Evolutionary conservation across 2,797 vertebrate species (phyloP), one percentile per base, ranked within the genome.

Genomic region (Sylvilagus floridanus): DNA sequence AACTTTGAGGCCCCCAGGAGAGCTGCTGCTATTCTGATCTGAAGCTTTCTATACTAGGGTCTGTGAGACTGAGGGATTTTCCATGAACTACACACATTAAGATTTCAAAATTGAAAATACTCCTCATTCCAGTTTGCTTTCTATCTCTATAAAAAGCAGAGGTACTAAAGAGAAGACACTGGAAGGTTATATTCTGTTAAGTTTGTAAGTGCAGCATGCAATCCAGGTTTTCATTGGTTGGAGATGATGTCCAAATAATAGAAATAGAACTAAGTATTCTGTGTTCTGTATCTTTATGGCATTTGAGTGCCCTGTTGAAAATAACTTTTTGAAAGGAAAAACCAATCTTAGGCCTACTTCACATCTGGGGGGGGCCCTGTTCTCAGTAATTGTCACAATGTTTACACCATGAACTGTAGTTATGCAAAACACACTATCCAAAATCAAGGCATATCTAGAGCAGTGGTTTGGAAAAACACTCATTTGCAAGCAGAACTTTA

Each of bases 151-250:
- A 63, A 84, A 50, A 93, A 86, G 10, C 11, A 65, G 75, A 93
- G 28, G 5, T 54, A 60, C 6, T 69, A 35, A 3, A 86, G 17
- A 72, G 26, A 71, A 88, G 54, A 57, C 42, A 37, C 8, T 32
- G 94, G 28, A 57, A 79, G 26, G 88, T 65, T 47, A 42, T 54
- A 84, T 81, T 81, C 94, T 57, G 84, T 54, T 69, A 93, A 79
- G n/a, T 1, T 83, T 14, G 82, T 94, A 90, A 91, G 42, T 17
- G 42, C 3, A 16, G n/a, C 73, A 69, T 54, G n/a, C 57, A 28
- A 82, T 32, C 83, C 9, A 75, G 82, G 4, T 30, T 88, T 93
- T 73, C 50, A 52, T 62, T 84, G 96, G 11, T 85, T 68, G 81
- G 75, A 68, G 22, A 94, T 71, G 76, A 78, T 26, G 13, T 28